These are phyloP conservation scores for Helicolenus hilgendorfi DNA, from an alignment of 2,797 vertebrate genomes.

Conservation along the genomic window DNA sequence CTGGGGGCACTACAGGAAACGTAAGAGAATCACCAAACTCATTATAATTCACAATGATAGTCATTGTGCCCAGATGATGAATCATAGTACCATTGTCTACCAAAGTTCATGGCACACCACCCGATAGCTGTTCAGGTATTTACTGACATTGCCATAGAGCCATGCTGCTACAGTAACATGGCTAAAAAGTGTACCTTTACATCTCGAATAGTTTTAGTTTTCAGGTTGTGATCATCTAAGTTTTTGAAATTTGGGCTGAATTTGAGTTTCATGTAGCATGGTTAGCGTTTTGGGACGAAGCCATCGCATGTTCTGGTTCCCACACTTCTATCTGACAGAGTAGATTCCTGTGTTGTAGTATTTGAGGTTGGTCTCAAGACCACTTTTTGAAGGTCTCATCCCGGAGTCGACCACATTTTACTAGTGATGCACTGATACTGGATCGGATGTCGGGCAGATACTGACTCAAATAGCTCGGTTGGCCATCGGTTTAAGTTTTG, in stretches of 20 bases:
- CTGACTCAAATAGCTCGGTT: too few relatives aligned
- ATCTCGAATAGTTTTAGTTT: neutral
- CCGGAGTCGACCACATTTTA: too few relatives aligned
- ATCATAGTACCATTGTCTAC: neutral
- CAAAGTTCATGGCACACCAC: neutral
- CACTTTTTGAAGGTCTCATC: too few relatives aligned
- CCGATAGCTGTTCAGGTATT: neutral
- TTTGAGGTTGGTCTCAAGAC: too few relatives aligned
- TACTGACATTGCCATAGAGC: neutral
- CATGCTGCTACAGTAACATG: neutral
- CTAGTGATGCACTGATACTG: too few relatives aligned
- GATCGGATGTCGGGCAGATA: too few relatives aligned
- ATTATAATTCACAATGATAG: neutral
- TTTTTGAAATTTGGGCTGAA: neutral
- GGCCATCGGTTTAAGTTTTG: too few relatives aligned
- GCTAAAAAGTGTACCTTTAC: neutral
- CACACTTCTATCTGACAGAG: neutral
- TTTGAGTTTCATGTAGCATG: neutral
- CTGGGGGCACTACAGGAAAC: neutral
- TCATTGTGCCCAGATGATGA: too few relatives aligned
- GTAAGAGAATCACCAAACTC: neutral
- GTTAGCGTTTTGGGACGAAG: neutral
- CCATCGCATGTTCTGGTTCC: neutral
- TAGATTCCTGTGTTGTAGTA: neutral
- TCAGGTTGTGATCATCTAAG: neutral